Conservation (phyloP, 2,113 vertebrate genomes). For the Suricata suricatta region DNA sequence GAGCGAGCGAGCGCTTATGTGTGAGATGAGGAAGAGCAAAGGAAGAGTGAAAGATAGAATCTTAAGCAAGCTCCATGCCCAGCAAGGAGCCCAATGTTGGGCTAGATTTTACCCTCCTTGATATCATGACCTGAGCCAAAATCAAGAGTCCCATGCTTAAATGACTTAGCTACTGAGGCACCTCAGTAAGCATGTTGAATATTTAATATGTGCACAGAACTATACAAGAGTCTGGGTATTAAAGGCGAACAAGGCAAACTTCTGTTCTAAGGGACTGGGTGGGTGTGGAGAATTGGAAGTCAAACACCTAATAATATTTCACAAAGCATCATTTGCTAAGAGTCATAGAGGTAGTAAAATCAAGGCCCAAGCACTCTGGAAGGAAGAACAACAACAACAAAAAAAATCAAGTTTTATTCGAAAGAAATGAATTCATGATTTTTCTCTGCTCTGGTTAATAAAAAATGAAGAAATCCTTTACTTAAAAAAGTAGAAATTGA, state of each 20-base stretch:
- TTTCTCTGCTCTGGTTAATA: not conserved
- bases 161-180: too few species aligned
- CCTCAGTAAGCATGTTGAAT: not conserved
- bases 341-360: not conserved
- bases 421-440: not conserved
- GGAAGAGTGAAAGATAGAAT: too few species aligned
- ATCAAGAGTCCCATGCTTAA: too few species aligned
- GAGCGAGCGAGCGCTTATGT: too few species aligned
- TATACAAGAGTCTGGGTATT: not conserved
- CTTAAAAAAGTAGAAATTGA: not conserved
- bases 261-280: not conserved
- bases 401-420: not conserved
- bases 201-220: not conserved
- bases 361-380: not conserved
- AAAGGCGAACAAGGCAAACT: not conserved
- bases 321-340: not conserved
- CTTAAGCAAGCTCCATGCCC: too few species aligned
- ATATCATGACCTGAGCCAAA: too few species aligned
- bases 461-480: not conserved
- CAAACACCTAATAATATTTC: not conserved
- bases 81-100: too few species aligned
- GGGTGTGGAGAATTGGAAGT: not conserved
- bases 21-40: too few species aligned
- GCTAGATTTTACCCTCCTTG: too few species aligned
- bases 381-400: not conserved